Evolutionary conservation across 2,113 vertebrate species (phyloP).

Genomic region (Scomber scombrus): DNA sequence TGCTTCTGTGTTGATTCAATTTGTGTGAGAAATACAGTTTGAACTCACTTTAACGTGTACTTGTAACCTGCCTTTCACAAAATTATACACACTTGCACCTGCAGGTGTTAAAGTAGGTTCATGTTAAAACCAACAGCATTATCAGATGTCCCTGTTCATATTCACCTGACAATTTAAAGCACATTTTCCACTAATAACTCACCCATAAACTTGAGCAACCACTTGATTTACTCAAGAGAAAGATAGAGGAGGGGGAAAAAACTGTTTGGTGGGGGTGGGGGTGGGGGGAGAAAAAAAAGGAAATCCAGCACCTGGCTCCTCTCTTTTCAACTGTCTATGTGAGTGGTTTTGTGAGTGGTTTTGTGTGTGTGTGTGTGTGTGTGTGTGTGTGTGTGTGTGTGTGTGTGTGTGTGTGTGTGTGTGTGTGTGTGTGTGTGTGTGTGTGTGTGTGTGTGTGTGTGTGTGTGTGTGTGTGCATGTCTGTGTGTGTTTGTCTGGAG

Average conservation of each 20-base stretch:
- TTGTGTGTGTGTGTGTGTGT: slow-evolving; percentile 24
- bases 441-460: slow-evolving; percentile 10
- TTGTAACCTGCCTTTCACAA: background rate
- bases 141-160: background rate
- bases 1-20: background rate
- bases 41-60: background rate
- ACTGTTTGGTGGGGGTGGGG: background rate
- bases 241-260: background rate
- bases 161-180: background rate
- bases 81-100: background rate
- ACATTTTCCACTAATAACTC: background rate
- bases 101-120: slow-evolving; percentile 25
- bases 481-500: slow-evolving; percentile 29
- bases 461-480: slow-evolving; percentile 21
- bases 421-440: slow-evolving; percentile 27
- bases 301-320: slow-evolving; percentile 57
- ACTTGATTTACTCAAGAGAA: background rate
- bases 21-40: background rate
- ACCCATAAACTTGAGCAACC: background rate
- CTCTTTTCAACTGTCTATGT: slow-evolving; percentile 49
- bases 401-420: slow-evolving; percentile 21
- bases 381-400: slow-evolving; percentile 30
- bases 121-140: slow-evolving; percentile 31
- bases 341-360: background rate
- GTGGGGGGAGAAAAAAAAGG: background rate